A percentile compares a stretch with the other conserved stretches of the same genome.
Evolutionary conservation across 2,113 vertebrate genomes (phyloP).

Genomic region (Psammodynastes pulverulentus): DNA sequence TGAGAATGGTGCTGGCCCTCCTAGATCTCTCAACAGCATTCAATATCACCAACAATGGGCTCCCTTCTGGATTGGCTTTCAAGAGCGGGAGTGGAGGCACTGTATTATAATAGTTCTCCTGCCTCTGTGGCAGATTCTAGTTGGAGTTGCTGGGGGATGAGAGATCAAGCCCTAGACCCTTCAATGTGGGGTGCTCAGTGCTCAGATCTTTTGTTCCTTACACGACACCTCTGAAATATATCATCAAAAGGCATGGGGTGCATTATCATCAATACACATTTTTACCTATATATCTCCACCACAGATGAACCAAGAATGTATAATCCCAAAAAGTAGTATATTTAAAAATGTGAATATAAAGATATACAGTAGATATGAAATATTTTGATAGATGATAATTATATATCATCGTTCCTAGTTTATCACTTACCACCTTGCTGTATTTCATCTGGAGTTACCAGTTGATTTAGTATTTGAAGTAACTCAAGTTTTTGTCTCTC

Average conservation of each 20-base stretch:
- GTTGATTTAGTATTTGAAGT: slow-evolving; percentile 14
- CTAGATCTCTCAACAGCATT: neutral
- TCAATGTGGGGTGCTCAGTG: neutral
- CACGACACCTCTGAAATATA: neutral
- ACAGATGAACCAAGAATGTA: neutral
- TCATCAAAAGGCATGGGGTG: neutral
- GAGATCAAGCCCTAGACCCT: neutral
- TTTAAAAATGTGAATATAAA: neutral
- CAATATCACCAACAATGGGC: neutral
- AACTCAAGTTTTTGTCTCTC: neutral
- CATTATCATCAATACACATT: neutral
- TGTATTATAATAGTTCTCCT: neutral
- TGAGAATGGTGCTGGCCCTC: neutral
- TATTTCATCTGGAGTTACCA: neutral
- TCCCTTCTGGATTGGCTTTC: neutral
- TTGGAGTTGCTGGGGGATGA: neutral
- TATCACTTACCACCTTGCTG: slow-evolving; percentile 7
- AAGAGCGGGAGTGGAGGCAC: neutral
- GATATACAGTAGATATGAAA: neutral
- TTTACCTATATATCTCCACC: neutral
- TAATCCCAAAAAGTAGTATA: neutral
- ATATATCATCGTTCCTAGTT: accelerated
- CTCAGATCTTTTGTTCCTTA: neutral
- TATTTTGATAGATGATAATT: neutral
- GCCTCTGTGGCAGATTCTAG: neutral